A percentile compares a stretch with the other conserved stretches of the same genome.
Evolutionary conservation across 2,113 vertebrate genomes (phyloP).

Genomic region (Cranoglanis bouderius): DNA sequence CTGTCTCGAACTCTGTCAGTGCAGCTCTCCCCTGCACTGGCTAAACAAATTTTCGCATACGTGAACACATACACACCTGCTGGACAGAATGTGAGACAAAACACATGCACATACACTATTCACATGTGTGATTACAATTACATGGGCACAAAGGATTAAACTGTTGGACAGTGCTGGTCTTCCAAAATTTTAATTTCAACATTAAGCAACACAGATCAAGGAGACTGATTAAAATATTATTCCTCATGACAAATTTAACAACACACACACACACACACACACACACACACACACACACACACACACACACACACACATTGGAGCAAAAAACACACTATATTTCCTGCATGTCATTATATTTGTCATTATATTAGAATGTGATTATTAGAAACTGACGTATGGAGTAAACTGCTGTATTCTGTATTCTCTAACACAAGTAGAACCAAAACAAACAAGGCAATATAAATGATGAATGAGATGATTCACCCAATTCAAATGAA

Average conservation of each 20-base stretch:
- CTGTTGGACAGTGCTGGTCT: not conserved
- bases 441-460: conserved; percentile 8
- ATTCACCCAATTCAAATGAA: conserved; percentile 30
- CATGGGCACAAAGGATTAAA: not conserved
- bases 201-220: not conserved
- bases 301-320: not conserved
- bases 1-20: conserved; percentile 37
- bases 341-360: conserved; percentile 9
- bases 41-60: conserved; percentile 29
- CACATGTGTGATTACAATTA: conserved; percentile 15
- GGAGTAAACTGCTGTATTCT: not conserved
- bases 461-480: conserved; percentile 25
- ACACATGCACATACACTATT: not conserved
- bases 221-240: not conserved
- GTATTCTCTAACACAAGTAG: not conserved
- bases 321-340: conserved; percentile 5
- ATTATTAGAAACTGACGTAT: not conserved
- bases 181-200: not conserved
- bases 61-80: conserved; percentile 38
- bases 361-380: not conserved
- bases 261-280: not conserved
- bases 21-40: not conserved
- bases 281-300: not conserved
- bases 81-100: conserved; percentile 8
- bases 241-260: not conserved